Base-by-base conservation (phyloP, 1,140 invertebrate species). In the Bacillus rossius region DNA sequence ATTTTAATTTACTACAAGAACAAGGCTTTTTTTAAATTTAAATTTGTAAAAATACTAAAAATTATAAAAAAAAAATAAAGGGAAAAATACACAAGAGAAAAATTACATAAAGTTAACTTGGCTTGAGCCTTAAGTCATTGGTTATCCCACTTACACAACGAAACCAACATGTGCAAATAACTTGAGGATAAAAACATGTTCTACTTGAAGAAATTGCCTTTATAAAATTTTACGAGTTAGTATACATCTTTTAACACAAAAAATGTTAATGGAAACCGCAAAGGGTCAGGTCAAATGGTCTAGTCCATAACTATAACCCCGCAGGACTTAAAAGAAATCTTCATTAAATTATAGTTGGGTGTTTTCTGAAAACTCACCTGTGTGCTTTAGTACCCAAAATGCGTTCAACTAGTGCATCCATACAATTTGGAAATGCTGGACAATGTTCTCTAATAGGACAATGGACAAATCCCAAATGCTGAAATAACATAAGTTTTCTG, bases 381-480 rank as follows among this genome's bases (percentile, higher is more conserved):
- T 85, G 81, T 37, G 82, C 81, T 73, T 86, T 87, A 37, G 84
- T 83, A 41, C 84, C 80, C 57, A 92, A 76, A 66, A 89, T 82
- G 66, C 87, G 75, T 72, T 89, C 88, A 64, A 92, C 87, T n/a
- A 91, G 71, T 49, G 83, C 82, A 73, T 98, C 95, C 74, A 95
- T 88, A 73, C 94, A 98, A 75, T 91, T 89, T 55, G 87, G 84
- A 74, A 87, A 91, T 40, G 90, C 89, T 19, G 92, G 93, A 72
- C 96, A 98, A 71, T 95, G 91, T 72, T 97, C 94, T 29, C 89
- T 77, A 68, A 94, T 91, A 13, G 95, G 94, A 75, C 91, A 94
- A 74, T 98, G 94, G 45, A 98, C 88, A 76, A 98, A 98, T 50
- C 94, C 94, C 23, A 98, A 77, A 76, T 98, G 95, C 71, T 96